Evolutionary conservation across 2,888 invertebrate genomes (phyloP), one percentile per base, ranked within the genome.

Genomic region (Achlya flavicornis): DNA sequence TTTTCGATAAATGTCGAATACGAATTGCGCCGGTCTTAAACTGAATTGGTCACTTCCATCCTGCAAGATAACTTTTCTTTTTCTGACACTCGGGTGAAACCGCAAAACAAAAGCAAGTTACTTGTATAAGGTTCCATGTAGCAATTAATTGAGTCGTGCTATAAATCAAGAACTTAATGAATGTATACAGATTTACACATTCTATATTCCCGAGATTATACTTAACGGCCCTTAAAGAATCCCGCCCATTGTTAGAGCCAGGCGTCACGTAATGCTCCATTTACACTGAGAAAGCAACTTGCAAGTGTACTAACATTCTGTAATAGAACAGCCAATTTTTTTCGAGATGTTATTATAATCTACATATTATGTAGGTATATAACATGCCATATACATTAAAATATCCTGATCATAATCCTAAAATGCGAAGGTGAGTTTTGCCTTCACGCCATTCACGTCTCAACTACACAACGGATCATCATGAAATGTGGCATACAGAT

Each of bases 141-240:
- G 7, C 46, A 46, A n/a, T 46, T 4, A 2, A 14, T n/a, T n/a
- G n/a, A n/a, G 10, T n/a, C 7, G 0, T 6, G 6, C 7, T 46
- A n/a, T n/a, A 46, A n/a, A 46, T n/a, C n/a, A 46, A 46, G 46
- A 46, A 46, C n/a, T n/a, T 46, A 46, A 46, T 46, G n/a, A 46
- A n/a, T 46, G 46, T 41, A 41, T 41, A 41, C 3, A 46, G 46
- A 46, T 10, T 46, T n/a, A n/a, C 46, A 46, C 41, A 46, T n/a
- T 46, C 46, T 46, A 46, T 46, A 46, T 46, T 46, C n/a, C n/a
- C n/a, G n/a, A 46, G 46, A 46, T n/a, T 41, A 41, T 41, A 41
- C 41, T 41, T 41, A 41, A 12, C 12, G 12, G 41, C 41, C 46
- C 6, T 46, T 46, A 46, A 0, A 46, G 46, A 46, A 46, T 46